Evolutionary conservation across 1,140 invertebrate genomes (phyloP).

Genomic region (Reticulitermes speratus): DNA sequence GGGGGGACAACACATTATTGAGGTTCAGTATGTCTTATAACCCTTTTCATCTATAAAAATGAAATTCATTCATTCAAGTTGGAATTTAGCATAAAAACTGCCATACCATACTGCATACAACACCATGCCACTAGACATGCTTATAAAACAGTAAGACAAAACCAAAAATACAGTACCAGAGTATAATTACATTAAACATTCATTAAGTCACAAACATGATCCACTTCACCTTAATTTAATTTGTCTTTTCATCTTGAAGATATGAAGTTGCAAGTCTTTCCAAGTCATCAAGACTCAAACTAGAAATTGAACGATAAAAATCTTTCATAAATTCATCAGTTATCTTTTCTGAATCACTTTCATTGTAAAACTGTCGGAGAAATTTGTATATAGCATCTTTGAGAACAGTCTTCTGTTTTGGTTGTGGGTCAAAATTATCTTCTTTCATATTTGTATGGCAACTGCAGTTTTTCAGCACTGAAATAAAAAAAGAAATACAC

Average conservation of each 20-base stretch:
- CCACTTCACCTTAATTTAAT: background rate
- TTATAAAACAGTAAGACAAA: no score
- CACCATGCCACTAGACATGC: no score
- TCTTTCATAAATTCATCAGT: slow-evolving; percentile 48
- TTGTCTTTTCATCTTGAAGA: slow-evolving; percentile 49
- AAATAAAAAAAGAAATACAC: background rate
- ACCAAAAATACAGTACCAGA: background rate
- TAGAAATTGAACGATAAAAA: slow-evolving; percentile 48
- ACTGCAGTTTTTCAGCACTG: background rate
- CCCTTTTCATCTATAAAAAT: no score
- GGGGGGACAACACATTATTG: no score
- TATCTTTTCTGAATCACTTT: slow-evolving; percentile 48
- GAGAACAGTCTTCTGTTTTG: slow-evolving; percentile 35
- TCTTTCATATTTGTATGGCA: background rate
- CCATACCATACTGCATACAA: no score
- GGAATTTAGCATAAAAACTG: no score
- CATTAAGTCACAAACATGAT: background rate
- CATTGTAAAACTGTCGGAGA: slow-evolving; percentile 47
- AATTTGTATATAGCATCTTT: slow-evolving; percentile 47
- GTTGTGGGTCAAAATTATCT: background rate
- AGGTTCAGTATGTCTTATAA: no score
- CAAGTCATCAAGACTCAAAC: slow-evolving; percentile 49
- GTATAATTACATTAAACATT: background rate
- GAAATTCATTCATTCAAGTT: no score
- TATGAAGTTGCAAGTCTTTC: slow-evolving; percentile 51